Percentiles rank a stretch among this genome's conserved stretches.
These are phyloP conservation scores for Eurytoma adleriae DNA, from an alignment of 2,888 invertebrate genomes.

Conservation along the genomic window DNA sequence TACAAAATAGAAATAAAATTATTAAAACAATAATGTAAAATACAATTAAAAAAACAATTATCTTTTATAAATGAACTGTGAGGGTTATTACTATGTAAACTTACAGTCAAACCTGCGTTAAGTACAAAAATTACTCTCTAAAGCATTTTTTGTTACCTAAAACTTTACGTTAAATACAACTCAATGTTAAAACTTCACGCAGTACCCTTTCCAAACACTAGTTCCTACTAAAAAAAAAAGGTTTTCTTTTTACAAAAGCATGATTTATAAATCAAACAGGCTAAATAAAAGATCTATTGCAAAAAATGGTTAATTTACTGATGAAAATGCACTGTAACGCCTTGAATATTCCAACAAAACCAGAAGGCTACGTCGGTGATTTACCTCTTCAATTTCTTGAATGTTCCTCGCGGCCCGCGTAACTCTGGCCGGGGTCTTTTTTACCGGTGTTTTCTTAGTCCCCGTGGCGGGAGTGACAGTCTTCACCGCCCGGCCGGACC, in stretches of 20 bases:
- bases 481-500: constrained; percentile 78
- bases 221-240: constrained; percentile 28
- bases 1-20: neutral
- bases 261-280: no score
- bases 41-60: neutral
- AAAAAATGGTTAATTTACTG: no score
- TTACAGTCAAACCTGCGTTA: neutral
- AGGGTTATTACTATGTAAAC: neutral
- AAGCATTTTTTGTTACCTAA: no score
- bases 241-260: neutral
- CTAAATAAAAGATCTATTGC: no score
- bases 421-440: constrained; percentile 67
- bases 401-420: constrained; percentile 66
- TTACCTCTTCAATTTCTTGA: constrained; percentile 69
- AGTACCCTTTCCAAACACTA: no score
- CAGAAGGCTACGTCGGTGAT: constrained; percentile 14
- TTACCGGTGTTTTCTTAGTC: constrained; percentile 69
- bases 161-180: no score
- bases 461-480: constrained; percentile 60
- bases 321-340: no score
- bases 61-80: neutral
- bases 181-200: no score
- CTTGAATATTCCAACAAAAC: neutral
- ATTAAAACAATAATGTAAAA: neutral
- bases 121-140: no score